Base-by-base conservation (phyloP, 2,888 invertebrate species). In the Pseudococcus jackbeardsleyi region DNA sequence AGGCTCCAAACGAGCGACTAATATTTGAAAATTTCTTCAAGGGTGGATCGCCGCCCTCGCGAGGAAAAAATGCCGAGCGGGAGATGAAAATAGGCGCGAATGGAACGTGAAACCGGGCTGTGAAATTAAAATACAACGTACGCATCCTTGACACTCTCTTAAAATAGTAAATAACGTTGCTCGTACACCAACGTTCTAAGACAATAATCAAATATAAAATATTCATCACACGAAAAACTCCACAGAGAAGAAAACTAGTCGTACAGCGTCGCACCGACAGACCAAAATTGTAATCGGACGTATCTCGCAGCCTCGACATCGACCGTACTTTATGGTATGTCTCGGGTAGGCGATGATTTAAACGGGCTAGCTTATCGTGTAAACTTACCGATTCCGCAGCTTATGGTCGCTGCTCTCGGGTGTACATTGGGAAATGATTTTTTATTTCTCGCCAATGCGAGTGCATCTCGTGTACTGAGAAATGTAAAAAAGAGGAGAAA, bases 151-250 rank as follows among this genome's bases (percentile, higher is more conserved):
- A 68, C 68, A 68, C 68, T 68, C 9, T 68, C 50, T 17, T 15
- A 50, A n/a, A 50, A 50, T 64, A 64, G 22, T 64, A 22, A 22
- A 72, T 33, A 22, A 72, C 68, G 33, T 12, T 8, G 26, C 68
- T 12, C 6, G 68, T 26, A 26, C 5, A 15, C 33, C 26, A 33
- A 72, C 33, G n/a, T 33, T 33, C 82, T 39, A n/a, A 54, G 85
- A 85, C 85, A 85, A 85, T 85, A 85, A 85, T 85, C 85, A 59
- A 59, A 59, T 59, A 85, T 85, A 85, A 85, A 85, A 85, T 85
- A 85, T 85, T 85, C 85, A 59, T 85, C 85, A 59, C 85, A 85
- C 85, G 85, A 85, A 85, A 85, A 72, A 42, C 15, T 19, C 15
- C 79, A 79, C 19, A 15, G n/a, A 12, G 15, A 33, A 33, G 26